Base-by-base conservation (phyloP, 1,140 invertebrate genomes). In the Geopemphigus sp. region DNA sequence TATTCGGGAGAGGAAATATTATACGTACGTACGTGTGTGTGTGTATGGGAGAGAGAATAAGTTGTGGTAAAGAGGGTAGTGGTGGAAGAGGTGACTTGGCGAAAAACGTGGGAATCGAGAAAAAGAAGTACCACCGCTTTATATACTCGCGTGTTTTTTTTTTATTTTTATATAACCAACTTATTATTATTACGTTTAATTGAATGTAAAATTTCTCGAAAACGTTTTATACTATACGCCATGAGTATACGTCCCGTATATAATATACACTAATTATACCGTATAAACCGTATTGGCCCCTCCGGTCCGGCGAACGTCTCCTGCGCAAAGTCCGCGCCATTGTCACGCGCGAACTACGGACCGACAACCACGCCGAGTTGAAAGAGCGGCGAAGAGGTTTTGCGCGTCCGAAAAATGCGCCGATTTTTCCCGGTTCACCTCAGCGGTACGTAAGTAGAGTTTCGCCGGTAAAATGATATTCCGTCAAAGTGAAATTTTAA, bases 41-140 rank as follows among this genome's bases (percentile, higher is more conserved):
- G 39, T 50, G 64, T 10, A 47, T 22, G 64, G n/a, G n/a, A 57
- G 32, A 74, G 47, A 59, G 26, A 74, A 74, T 74, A 57, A 61
- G 39, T 12, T 32, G 15, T 17, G 73, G 57, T 12, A 32, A 32
- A 11, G 50, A 54, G 22, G 54, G 72, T 17, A 32, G 57, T 15
- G 32, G 57, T 19, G 56, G 32, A 19, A 29, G n/a, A 45, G 73
- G 74, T 78, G 74, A 78, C 74, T 78, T 63, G 74, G 74, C 74
- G 57, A 78, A 78, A 78, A 78, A 78, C 74, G 74, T 78, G 74
- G 74, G 74, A 78, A 78, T 78, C 56, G 24, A 78, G 39, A 78
- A 78, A 74, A 63, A 78, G 22, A 76, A 76, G 57, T 61, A 76
- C 15, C 56, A 4, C 56, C 56, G 29, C 14, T 24, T 50, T 70